Base-by-base conservation (phyloP, 2,113 vertebrate species). In the Carettochelys insculpta region DNA sequence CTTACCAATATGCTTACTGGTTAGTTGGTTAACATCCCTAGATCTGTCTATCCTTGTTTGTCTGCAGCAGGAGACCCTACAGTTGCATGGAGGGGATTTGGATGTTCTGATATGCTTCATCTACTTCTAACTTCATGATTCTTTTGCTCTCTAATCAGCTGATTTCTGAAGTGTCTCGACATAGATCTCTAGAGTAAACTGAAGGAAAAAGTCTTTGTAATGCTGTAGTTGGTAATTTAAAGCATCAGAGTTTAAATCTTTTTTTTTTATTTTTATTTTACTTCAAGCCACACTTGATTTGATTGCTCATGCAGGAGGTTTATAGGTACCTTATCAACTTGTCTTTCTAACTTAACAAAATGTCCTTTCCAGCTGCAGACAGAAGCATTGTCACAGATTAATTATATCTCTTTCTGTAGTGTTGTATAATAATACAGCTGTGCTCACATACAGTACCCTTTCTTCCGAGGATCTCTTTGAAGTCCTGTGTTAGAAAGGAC, bases 51-150 rank as follows among this genome's bases (percentile, higher is more conserved):
- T n/a, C n/a, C n/a, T 9, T 48, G 77, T 76, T 25, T 61, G 85
- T 16, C 31, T 90, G 29, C 43, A 16, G 65, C 75, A 93, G 81
- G 45, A 56, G 47, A 78, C 1, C 1, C n/a, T n/a, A 27, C 5
- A 31, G 54, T 88, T 80, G 47, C 78, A 89, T 83, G 78, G 79
- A 78, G 56, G 83, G 80, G 51, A 51, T 58, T 89, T 89, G 79
- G n/a, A 76, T 54, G 78, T 85, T 38, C 68, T 43, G 78, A 48
- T n/a, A 61, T 50, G 13, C 52, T 58, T 65, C 8, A 51, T 58
- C 43, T 0, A 0, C 34, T 68, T 86, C 78, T 53, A 81, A 56
- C 20, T 27, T 29, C 25, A 3, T 52, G 81, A 61, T 82, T 95
- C 1, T n/a, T n/a, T 0, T 87, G 43, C 83, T 0, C 81, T 81